Evolutionary conservation across 2,113 vertebrate genomes (phyloP).

Genomic region (Octodon degus): DNA sequence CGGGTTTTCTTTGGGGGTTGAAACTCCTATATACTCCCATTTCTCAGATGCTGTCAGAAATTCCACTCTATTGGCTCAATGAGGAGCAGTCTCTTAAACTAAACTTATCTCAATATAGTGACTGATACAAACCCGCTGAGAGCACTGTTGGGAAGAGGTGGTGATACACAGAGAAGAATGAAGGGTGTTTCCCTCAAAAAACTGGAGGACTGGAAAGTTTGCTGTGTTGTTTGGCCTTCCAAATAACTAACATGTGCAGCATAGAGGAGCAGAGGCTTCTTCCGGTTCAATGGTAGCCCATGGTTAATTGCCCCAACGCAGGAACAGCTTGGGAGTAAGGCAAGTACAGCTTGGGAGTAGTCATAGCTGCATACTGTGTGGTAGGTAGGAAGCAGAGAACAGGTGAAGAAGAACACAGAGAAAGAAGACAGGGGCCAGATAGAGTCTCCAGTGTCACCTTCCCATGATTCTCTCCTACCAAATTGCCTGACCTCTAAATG

Average conservation of each 20-base stretch:
- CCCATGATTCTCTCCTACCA: not conserved
- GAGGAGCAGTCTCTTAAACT: not conserved
- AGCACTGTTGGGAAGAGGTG: not conserved
- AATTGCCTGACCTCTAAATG: not conserved
- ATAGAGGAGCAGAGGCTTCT: not conserved
- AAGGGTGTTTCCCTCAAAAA: not conserved
- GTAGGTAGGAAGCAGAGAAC: not conserved
- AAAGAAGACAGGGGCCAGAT: not conserved
- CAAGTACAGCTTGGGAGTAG: not conserved
- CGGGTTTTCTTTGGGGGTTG: not conserved
- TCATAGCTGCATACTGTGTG: not conserved
- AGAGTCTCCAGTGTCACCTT: not conserved
- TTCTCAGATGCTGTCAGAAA: not conserved
- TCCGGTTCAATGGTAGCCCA: not conserved
- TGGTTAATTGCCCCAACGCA: not conserved
- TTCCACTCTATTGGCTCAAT: not conserved
- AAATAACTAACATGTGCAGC: not conserved
- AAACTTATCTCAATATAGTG: not conserved
- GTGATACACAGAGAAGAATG: no score
- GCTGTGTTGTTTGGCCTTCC: not conserved
- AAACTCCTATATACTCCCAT: not conserved
- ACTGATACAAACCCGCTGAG: not conserved
- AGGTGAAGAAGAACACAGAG: not conserved
- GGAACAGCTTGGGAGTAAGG: not conserved
- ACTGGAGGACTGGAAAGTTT: not conserved